phyloP scores from a whole-genome alignment of 2,113 vertebrate genomes.

The Mirounga angustirostris region DNA sequence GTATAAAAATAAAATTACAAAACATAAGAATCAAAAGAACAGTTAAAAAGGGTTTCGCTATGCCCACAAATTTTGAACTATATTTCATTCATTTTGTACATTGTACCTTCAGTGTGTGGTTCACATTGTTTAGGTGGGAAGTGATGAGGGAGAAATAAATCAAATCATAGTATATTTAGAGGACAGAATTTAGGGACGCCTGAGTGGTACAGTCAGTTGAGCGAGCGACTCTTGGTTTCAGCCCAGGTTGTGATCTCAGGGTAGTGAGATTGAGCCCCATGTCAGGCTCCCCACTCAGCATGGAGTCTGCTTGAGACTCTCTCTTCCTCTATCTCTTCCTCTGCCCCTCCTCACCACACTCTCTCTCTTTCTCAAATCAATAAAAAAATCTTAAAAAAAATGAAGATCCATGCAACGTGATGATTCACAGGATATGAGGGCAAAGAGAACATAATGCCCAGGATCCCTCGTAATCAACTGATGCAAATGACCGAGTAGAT shows the following conservation, averaged over 20 bases:
- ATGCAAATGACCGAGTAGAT: neutral
- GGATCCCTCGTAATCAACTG: neutral
- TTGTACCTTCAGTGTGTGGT: neutral
- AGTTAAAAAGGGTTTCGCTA: neutral
- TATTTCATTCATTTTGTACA: neutral
- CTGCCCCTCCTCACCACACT: neutral
- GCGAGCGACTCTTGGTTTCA: neutral
- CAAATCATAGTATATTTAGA: neutral
- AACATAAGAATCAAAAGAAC: neutral
- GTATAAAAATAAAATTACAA: conserved; percentile 12
- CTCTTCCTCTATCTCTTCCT: neutral
- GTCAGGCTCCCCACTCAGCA: neutral
- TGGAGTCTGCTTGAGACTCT: neutral
- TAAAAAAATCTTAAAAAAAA: neutral
- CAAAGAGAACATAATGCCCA: neutral
- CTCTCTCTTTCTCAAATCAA: neutral
- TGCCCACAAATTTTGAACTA: accelerated
- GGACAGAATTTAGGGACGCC: neutral
- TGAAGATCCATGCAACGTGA: neutral
- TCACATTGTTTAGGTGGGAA: neutral
- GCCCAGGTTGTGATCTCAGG: neutral
- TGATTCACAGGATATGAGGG: neutral
- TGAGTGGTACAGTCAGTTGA: neutral
- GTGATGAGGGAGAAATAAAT: neutral
- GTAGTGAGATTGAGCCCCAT: neutral